phyloP scores from a whole-genome alignment of 2,113 vertebrate genomes.

The Chloroceryle aenea region DNA sequence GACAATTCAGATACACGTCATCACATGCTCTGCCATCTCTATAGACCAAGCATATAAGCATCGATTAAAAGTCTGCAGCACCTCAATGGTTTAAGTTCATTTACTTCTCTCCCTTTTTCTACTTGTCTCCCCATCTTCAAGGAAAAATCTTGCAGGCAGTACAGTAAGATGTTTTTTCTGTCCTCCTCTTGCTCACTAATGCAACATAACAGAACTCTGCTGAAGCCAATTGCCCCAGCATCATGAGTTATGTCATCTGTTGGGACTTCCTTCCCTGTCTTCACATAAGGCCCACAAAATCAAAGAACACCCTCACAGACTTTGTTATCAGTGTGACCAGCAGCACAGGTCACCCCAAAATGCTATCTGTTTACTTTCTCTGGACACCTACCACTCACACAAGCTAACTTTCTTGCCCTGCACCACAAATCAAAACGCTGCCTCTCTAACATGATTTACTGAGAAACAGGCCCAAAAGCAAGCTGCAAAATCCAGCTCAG shows the following conservation, averaged over 20 bases:
- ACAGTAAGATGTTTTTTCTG: not conserved
- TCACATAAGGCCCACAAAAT: not conserved
- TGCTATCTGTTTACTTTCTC: not conserved
- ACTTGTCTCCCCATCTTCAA: not conserved
- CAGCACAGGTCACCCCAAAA: not conserved
- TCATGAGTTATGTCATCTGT: not conserved
- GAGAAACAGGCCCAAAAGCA: not conserved
- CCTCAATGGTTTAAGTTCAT: not conserved
- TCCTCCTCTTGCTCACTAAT: not conserved
- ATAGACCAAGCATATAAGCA: conserved; percentile 22
- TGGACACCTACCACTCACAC: not conserved
- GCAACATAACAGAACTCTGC: not conserved
- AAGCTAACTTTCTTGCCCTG: not conserved
- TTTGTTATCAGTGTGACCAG: not conserved
- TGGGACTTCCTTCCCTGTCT: not conserved
- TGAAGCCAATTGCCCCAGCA: not conserved
- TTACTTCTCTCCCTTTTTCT: not conserved
- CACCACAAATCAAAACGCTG: not conserved
- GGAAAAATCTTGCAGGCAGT: not conserved
- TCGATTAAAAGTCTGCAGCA: not conserved
- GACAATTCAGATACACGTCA: conserved; percentile 22
- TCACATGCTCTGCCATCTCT: not conserved
- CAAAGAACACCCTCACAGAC: not conserved
- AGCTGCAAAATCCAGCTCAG: not conserved
- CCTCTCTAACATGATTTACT: not conserved